A percentile compares a stretch with the other conserved stretches of the same genome.
phyloP scores from a whole-genome alignment of 1,140 invertebrate species.

The Cydia splendana region DNA sequence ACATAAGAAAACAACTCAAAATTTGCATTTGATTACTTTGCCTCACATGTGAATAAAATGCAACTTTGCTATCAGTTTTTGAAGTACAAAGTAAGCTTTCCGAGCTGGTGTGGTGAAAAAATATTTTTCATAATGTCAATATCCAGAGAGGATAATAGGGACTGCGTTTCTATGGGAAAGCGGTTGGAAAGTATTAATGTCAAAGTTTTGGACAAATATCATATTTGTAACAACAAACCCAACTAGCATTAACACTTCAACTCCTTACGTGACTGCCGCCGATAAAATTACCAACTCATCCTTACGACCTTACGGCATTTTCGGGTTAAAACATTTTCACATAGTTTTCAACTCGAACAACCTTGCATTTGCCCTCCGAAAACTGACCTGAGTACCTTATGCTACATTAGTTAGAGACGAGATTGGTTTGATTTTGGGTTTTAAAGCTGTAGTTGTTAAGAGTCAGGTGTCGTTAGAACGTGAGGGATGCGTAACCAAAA shows the following conservation, averaged over 20 bases:
- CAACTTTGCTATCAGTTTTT: no score
- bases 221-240: slow-evolving; percentile 17
- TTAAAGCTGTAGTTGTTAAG: slow-evolving; percentile 12
- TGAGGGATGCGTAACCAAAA: slow-evolving; percentile 30
- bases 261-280: slow-evolving; percentile 19
- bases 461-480: slow-evolving; percentile 11
- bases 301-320: slow-evolving; percentile 29
- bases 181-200: no score
- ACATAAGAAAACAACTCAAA: no score
- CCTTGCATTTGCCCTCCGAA: neutral
- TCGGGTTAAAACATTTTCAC: slow-evolving; percentile 26
- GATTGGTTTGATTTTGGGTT: neutral
- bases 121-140: no score
- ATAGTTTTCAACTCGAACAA: slow-evolving; percentile 24
- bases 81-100: no score
- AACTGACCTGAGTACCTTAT: neutral
- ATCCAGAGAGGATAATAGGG: no score
- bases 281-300: slow-evolving; percentile 20
- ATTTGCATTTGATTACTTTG: no score
- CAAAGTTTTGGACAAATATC: neutral
- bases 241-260: slow-evolving; percentile 27
- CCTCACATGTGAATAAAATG: no score
- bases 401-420: neutral
- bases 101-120: no score
- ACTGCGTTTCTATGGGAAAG: no score